phyloP scores from a whole-genome alignment of 2,113 vertebrate genomes.

The Melanerpes formicivorus region DNA sequence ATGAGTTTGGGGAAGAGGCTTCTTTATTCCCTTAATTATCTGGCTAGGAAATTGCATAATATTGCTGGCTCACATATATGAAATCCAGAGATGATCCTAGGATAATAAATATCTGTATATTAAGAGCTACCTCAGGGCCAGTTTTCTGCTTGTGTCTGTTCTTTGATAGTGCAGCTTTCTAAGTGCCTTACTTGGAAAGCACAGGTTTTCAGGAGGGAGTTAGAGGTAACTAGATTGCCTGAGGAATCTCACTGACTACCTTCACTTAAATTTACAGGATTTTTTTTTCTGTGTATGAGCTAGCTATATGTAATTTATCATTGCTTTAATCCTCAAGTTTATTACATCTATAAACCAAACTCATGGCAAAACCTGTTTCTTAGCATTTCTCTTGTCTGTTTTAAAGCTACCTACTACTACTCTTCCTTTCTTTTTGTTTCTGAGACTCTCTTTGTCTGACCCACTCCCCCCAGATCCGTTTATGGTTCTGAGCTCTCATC shows the following conservation, averaged over 20 bases:
- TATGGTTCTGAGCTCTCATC: neutral
- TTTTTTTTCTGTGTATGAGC: neutral
- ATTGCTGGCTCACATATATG: neutral
- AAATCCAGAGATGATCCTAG: neutral
- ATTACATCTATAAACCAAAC: neutral
- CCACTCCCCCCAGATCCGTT: neutral
- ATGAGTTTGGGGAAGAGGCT: neutral
- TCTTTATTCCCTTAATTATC: neutral
- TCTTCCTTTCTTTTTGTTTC: neutral
- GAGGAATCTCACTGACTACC: neutral
- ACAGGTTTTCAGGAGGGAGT: neutral
- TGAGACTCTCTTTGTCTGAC: neutral
- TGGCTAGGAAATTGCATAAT: neutral
- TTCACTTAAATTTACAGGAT: neutral
- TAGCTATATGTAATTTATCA: neutral
- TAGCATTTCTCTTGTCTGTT: neutral
- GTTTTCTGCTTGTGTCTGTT: neutral
- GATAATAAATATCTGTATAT: neutral
- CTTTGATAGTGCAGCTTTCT: neutral
- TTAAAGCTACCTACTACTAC: neutral
- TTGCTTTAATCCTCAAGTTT: neutral
- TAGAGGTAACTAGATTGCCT: neutral
- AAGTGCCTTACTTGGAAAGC: neutral
- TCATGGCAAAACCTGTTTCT: neutral
- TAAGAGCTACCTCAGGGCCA: neutral